These are phyloP conservation scores for Acestrorhynchus altus DNA, from an alignment of 2,797 vertebrate species.

Conservation along the genomic window DNA sequence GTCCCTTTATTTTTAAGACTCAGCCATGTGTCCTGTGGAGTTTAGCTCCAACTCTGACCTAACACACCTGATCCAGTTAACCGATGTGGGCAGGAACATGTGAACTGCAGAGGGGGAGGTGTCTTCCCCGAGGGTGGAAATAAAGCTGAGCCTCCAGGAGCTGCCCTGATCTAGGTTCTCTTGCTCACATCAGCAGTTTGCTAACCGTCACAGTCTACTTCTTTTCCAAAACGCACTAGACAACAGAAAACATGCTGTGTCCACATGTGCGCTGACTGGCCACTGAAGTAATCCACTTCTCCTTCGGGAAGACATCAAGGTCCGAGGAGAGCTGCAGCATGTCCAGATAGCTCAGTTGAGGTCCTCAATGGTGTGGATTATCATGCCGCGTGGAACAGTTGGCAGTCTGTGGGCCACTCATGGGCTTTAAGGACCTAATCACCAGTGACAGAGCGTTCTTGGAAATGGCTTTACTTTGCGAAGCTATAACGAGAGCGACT, in stretches of 20 bases:
- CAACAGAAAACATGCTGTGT: background rate
- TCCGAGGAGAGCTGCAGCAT: background rate
- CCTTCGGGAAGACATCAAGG: background rate
- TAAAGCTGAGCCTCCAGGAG: background rate
- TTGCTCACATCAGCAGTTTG: background rate
- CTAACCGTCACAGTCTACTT: background rate
- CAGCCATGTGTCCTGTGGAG: background rate
- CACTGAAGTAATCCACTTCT: too few species aligned
- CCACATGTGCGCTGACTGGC: background rate
- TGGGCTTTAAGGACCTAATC: slow-evolving; percentile 64
- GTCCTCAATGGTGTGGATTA: background rate
- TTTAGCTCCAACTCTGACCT: background rate
- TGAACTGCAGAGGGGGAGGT: background rate
- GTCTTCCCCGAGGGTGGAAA: background rate
- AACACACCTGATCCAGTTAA: slow-evolving; percentile 7
- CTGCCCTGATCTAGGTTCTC: background rate
- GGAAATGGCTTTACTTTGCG: slow-evolving; percentile 72
- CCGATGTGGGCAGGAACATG: background rate
- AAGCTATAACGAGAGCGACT: slow-evolving; percentile 41
- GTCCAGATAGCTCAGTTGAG: background rate
- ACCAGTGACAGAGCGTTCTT: slow-evolving; percentile 65
- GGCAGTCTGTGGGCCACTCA: slow-evolving; percentile 32
- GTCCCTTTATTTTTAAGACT: too few species aligned
- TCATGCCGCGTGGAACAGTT: slow-evolving; percentile 10
- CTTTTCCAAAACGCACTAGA: background rate